Base-by-base conservation (phyloP, 2,113 vertebrate species). In the Penelope pileata region DNA sequence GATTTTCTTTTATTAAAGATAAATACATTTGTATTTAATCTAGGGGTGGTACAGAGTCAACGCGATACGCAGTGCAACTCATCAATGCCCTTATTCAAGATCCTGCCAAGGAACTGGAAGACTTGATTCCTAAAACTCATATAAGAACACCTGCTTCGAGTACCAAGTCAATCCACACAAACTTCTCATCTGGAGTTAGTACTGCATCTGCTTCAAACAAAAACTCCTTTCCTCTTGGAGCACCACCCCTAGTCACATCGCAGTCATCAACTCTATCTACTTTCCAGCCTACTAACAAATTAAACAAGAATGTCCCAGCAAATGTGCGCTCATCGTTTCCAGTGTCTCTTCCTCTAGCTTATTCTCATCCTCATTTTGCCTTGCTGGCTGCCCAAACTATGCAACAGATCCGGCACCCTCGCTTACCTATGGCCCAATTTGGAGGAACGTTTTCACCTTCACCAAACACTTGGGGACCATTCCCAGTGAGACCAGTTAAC, bases 21-120 rank as follows among this genome's bases (percentile, higher is more conserved):
- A 53, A 93, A 56, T 43, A 7, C 83, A n/a, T 64, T 81, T 90
- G 67, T 91, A 12, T 96, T 91, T 89, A 48, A 86, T 96, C 50
- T 97, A 99, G 99, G 97, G 99, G 99, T 53, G 99, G 99, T 85
- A 99, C 99, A 6, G 99, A 99, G 96, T 99, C 99, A 36, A 99
- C 99, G 8, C 98, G 99, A 92, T 99, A 99, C 5, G 99, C 99
- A 45, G 99, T 99, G 93, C 99, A 99, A 42, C 98, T 99, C 94
- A 99, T 99, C 96, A 99, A 99, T 91, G 99, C 99, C 88, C 99
- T 99, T 89, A 99, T 99, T 97, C 99, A 99, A 97, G 99, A 99
- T 97, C 99, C 99, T 74, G 99, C 99, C 97, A 99, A 99, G 98
- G 99, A 99, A 98, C 98, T 99, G 73, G 99, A 99, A 97, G 99